Base-by-base conservation (phyloP, 1,140 invertebrate genomes). In the Drosophila nebulosa region DNA sequence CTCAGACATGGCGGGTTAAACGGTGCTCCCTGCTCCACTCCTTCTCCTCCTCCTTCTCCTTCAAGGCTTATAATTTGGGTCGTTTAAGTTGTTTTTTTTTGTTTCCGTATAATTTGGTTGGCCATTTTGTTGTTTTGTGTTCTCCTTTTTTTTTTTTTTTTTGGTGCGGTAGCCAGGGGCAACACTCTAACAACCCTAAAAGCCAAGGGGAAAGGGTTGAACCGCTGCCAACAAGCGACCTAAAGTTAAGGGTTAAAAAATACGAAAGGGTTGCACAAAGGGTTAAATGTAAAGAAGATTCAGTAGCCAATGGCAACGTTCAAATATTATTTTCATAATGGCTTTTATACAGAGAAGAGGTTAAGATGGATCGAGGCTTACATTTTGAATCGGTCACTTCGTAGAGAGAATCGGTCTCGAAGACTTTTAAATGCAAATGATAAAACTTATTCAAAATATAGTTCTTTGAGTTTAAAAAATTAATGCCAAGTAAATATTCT, bases 271-370 rank as follows among this genome's bases (percentile, higher is more conserved):
- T 36, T 6, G 2, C 30, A 78, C 30, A 78, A 71, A 58, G 78
- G 74, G 75, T 84, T 70, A 68, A 61, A 46, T 64, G 58, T 32
- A 59, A 26, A 46, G 26, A 32, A 4, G 18, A 50, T 42, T 24
- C 27, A 57, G 67, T 35, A 64, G 50, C 80, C 80, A 85, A 85
- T 85, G 53, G 42, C 56, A 75, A 64, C 56, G 50, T 39, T 1
- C 9, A 2, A n/a, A n/a, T 42, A 9, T 14, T 1, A 3, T 5
- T 39, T 32, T 32, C 5, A 32, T 32, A 32, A 32, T 32, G 30
- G 24, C 4, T 24, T 24, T 4, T 24, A 24, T 24, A 24, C 4
- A 24, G n/a, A n/a, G n/a, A n/a, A n/a, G n/a, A n/a, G n/a, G n/a
- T n/a, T n/a, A n/a, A n/a, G n/a, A n/a, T n/a, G n/a, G n/a, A n/a